A percentile compares a stretch with the other conserved stretches of the same genome.
Evolutionary conservation across 2,888 invertebrate species (phyloP).

Genomic region (Lepidochrysops patricia): DNA sequence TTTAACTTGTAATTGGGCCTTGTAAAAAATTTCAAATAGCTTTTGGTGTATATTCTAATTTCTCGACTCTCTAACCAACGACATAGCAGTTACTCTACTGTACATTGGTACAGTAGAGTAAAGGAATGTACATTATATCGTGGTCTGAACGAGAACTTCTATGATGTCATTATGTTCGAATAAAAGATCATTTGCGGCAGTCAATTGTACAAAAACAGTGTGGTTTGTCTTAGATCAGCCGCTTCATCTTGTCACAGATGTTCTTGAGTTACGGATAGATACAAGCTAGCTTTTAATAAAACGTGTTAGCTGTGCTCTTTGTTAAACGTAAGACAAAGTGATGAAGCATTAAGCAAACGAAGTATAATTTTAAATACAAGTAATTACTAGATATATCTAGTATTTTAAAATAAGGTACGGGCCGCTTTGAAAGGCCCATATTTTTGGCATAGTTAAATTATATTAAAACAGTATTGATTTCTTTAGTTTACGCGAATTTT

Average conservation of each 20-base stretch:
- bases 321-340: neutral
- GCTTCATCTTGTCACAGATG: constrained; percentile 19
- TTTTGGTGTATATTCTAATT: neutral
- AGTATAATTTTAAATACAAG: neutral
- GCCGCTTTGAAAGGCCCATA: too few relatives aligned
- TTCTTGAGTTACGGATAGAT: constrained; percentile 23
- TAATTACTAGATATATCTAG: too few relatives aligned
- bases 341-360: neutral
- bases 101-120: too few relatives aligned
- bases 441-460: too few relatives aligned
- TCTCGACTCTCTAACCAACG: too few relatives aligned
- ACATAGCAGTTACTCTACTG: too few relatives aligned
- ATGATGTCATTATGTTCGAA: neutral
- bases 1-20: neutral
- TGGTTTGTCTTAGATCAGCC: constrained; percentile 4
- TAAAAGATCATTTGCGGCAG: neutral
- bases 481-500: too few relatives aligned
- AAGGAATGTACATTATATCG: too few relatives aligned
- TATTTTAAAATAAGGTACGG: too few relatives aligned
- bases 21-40: neutral
- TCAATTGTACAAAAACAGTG: constrained; percentile 1
- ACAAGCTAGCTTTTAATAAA: neutral
- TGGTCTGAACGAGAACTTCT: too few relatives aligned
- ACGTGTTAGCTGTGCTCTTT: neutral
- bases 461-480: too few relatives aligned